These are phyloP conservation scores for Xylocampa areola DNA, from an alignment of 2,888 invertebrate genomes.

Conservation along the genomic window DNA sequence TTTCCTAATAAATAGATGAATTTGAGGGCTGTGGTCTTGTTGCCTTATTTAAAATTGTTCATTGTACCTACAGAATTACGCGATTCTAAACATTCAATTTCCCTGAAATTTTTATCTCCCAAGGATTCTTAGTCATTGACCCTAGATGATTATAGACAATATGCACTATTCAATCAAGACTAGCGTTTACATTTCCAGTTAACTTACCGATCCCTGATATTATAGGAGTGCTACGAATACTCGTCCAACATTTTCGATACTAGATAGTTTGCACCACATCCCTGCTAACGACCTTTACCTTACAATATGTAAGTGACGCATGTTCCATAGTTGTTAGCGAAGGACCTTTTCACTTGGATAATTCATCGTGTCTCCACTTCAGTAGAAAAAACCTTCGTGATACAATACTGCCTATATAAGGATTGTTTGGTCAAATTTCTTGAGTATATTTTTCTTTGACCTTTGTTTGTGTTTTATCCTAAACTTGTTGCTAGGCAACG, in stretches of 20 bases:
- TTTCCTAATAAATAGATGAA: no score
- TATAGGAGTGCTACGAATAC: neutral
- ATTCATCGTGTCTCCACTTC: slow-evolving; percentile 50
- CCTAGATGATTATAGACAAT: no score
- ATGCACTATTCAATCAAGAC: no score
- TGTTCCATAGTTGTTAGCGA: slow-evolving; percentile 55
- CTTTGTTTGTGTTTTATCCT: slow-evolving; percentile 9
- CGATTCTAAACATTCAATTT: no score
- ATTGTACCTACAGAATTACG: no score
- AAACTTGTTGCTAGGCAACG: neutral
- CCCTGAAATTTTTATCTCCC: no score
- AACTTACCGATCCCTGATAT: neutral
- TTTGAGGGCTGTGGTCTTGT: no score
- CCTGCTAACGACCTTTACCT: slow-evolving; percentile 61
- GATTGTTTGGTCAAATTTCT: slow-evolving; percentile 26
- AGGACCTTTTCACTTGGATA: slow-evolving; percentile 56
- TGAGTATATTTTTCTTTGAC: slow-evolving; percentile 13
- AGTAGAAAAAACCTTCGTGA: slow-evolving; percentile 31
- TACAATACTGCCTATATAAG: slow-evolving; percentile 26
- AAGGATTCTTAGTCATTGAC: no score
- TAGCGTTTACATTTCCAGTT: neutral
- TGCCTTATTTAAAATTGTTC: no score
- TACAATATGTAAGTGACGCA: slow-evolving; percentile 61
- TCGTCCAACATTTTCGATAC: slow-evolving; percentile 7
- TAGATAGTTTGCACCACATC: slow-evolving; percentile 16